These are phyloP conservation scores for Agriopis leucophaearia DNA, from an alignment of 2,888 invertebrate species.

Conservation along the genomic window DNA sequence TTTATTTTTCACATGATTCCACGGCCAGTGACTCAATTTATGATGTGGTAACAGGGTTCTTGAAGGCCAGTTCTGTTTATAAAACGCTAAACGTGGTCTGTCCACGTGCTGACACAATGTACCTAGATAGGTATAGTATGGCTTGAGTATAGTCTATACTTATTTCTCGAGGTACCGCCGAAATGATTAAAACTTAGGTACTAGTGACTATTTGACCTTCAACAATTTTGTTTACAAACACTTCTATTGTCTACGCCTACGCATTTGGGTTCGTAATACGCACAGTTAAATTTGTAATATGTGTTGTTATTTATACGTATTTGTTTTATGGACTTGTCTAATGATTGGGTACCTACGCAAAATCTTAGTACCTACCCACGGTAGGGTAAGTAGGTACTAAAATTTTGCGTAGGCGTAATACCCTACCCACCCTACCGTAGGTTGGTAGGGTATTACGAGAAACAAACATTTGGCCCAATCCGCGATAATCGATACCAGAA, in stretches of 20 bases:
- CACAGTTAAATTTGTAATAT: neutral
- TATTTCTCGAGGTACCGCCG: too few species aligned
- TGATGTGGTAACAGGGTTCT: neutral
- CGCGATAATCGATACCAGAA: neutral
- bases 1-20: neutral
- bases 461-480: neutral
- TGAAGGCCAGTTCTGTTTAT: neutral
- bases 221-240: conserved; percentile 22
- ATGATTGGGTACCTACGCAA: neutral
- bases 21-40: conserved; percentile 4
- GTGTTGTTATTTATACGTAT: neutral
- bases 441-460: neutral
- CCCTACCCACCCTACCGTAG: too few species aligned
- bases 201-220: conserved; percentile 20
- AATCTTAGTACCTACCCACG: too few species aligned
- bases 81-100: conserved; percentile 22
- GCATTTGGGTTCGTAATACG: conserved; percentile 3
- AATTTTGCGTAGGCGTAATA: too few species aligned
- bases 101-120: conserved; percentile 16
- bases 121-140: too few species aligned
- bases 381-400: too few species aligned
- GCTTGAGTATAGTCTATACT: too few species aligned
- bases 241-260: conserved; percentile 1
- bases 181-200: too few species aligned
- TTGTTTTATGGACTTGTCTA: neutral